Base-by-base conservation (phyloP, 2,113 vertebrate species). In the Euleptes europaea region DNA sequence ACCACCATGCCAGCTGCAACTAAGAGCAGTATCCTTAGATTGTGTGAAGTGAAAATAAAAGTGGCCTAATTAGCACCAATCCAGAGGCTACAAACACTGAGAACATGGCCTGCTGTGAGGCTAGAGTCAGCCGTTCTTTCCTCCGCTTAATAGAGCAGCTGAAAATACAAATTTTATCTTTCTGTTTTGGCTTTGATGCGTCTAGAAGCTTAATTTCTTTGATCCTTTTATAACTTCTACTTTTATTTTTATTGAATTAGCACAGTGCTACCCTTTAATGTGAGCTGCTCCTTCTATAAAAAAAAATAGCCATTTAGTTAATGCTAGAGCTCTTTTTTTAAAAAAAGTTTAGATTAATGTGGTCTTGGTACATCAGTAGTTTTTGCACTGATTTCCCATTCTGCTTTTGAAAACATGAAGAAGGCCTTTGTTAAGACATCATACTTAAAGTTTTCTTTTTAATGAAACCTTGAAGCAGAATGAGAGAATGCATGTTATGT, bases 161-260 rank as follows among this genome's bases (percentile, higher is more conserved):
- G 72, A 83, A 90, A 90, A 75, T 42, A 65, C 65, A 88, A 63
- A 57, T 81, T 90, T 40, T 63, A 76, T 73, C 89, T 84, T 92
- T 87, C 26, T 63, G 66, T 76, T 86, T 91, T 88, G 78, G 73
- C 84, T 91, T 90, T 92, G 90, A 92, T 88, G 82, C 88, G 70
- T 49, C 84, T 91, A 49, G 84, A 86, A 89, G 60, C 71, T 83
- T 11, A 57, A 83, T 82, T 86, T 40, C 49, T 74, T 33, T 84
- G 74, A 83, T 79, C 54, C 33, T 84, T 82, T 85, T 83, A 88
- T 82, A 89, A 81, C 69, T 42, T 75, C 83, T 81, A 13, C 49
- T 87, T 76, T 69, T 31, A 31, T 65, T 80, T 86, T 85, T 78
- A 84, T 65, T 47, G 82, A 71, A 86, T 86, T 35, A 1, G 26